phyloP scores from a whole-genome alignment of 2,797 vertebrate genomes.

The Falco biarmicus region DNA sequence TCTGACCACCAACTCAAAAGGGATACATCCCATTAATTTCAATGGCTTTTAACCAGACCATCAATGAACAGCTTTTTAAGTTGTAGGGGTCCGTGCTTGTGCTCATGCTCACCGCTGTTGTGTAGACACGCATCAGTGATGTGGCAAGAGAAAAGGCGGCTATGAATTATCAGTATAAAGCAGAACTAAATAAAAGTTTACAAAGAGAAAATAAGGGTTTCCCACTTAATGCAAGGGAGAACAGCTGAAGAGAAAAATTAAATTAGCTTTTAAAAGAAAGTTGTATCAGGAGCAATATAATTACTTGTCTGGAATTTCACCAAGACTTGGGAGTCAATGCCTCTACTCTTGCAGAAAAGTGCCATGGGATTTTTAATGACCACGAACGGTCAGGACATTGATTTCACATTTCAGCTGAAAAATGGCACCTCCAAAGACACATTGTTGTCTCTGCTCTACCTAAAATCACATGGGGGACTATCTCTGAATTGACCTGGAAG shows the following conservation, averaged over 20 bases:
- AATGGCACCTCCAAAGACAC: slow-evolving; percentile 46
- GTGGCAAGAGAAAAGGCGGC: background rate
- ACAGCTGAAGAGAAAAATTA: slow-evolving; percentile 32
- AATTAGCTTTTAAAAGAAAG: slow-evolving; percentile 38
- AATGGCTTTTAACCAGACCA: background rate
- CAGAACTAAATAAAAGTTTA: slow-evolving; percentile 32
- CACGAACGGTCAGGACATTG: slow-evolving; percentile 52
- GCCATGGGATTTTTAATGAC: slow-evolving; percentile 52
- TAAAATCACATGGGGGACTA: background rate
- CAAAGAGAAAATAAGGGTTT: slow-evolving; percentile 31
- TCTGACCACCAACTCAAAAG: background rate
- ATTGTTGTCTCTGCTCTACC: slow-evolving; percentile 37
- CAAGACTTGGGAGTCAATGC: slow-evolving; percentile 41
- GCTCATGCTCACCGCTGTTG: accelerated
- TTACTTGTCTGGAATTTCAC: slow-evolving; percentile 38
- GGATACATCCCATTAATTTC: background rate
- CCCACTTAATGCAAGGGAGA: background rate
- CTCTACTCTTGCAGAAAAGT: slow-evolving; percentile 32
- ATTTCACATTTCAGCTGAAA: slow-evolving; percentile 66
- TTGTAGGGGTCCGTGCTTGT: background rate
- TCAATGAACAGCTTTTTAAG: background rate
- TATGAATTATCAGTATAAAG: background rate
- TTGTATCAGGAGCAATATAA: slow-evolving; percentile 15
- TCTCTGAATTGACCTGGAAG: background rate
- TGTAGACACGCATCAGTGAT: background rate